Percentiles rank a stretch among this genome's conserved stretches.
Evolutionary conservation across 2,113 vertebrate species (phyloP).

Genomic region (Ammospiza caudacuta): DNA sequence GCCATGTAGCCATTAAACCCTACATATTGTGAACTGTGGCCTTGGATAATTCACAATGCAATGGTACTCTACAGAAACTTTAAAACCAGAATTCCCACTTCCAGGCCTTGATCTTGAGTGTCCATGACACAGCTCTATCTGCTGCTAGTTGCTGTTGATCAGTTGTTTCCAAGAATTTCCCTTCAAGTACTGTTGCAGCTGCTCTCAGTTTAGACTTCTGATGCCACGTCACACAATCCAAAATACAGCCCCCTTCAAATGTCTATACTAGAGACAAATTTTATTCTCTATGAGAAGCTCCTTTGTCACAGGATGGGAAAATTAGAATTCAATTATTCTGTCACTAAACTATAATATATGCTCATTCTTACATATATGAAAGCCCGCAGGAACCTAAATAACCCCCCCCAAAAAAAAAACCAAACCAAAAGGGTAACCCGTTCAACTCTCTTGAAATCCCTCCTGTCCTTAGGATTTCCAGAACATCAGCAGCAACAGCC

Average conservation of each 20-base stretch:
- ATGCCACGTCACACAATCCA: neutral
- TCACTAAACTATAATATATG: neutral
- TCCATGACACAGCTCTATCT: neutral
- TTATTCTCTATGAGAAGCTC: neutral
- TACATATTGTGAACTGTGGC: fast-evolving
- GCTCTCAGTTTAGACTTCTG: neutral
- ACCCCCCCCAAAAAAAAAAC: too few species aligned
- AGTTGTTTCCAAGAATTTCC: neutral
- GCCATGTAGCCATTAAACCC: neutral
- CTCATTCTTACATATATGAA: neutral
- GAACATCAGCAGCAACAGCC: neutral
- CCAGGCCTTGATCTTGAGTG: neutral
- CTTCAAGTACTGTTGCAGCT: neutral
- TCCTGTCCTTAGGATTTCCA: neutral
- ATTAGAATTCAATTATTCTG: neutral
- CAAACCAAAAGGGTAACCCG: neutral
- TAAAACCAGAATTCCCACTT: neutral
- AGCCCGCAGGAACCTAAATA: neutral
- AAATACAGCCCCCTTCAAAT: neutral
- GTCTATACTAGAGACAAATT: neutral
- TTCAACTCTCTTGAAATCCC: neutral
- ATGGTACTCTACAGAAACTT: neutral
- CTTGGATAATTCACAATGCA: neutral
- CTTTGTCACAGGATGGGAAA: neutral
- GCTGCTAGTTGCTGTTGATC: neutral